Evolutionary conservation across 2,113 vertebrate genomes (phyloP), one percentile per base, ranked within the genome.

Genomic region (Pipra filicauda): DNA sequence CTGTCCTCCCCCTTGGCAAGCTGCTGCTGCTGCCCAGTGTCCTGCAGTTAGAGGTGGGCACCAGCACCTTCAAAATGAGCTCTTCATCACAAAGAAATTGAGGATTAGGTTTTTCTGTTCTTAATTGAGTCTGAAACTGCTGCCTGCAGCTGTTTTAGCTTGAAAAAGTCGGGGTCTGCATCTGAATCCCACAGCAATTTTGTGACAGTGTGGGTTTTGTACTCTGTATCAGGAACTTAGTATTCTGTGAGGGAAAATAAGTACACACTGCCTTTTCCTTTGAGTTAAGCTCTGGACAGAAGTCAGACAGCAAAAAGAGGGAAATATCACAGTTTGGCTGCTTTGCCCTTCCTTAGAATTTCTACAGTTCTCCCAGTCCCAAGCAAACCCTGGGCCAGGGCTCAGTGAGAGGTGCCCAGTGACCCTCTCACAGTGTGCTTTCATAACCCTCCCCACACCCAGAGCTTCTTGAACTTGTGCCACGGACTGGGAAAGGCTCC

Each of bases 211-310:
- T 43, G 62, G 3, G 7, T 31, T 43, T 8, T 70, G 64, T 33
- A 23, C 55, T 33, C 20, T 24, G 39, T 1, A 27, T 0, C 4
- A 48, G 71, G 7, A 65, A 39, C 41, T 70, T 3, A 0, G 2
- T 27, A 20, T 27, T 71, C 51, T 48, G 24, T 15, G 9, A 88
- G 19, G 57, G 66, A 57, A 39, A 75, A 51, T 0, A 13, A 1
- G 19, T 5, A 37, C 30, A 20, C 0, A 0, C 44, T 26, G 66
- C 70, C 62, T 44, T 44, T 17, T 15, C 49, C 71, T 67, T 43
- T 15, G 10, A 28, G 37, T 5, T 67, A 15, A 51, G 52, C 76
- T 55, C 46, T 58, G 30, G 16, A 27, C 44, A 69, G 21, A 37
- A 71, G 65, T 46, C 44, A 58, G 2, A 39, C 1, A 8, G 67